Evolutionary conservation across 1,140 invertebrate genomes (phyloP).

Genomic region (Leptestheria dahalacensis): DNA sequence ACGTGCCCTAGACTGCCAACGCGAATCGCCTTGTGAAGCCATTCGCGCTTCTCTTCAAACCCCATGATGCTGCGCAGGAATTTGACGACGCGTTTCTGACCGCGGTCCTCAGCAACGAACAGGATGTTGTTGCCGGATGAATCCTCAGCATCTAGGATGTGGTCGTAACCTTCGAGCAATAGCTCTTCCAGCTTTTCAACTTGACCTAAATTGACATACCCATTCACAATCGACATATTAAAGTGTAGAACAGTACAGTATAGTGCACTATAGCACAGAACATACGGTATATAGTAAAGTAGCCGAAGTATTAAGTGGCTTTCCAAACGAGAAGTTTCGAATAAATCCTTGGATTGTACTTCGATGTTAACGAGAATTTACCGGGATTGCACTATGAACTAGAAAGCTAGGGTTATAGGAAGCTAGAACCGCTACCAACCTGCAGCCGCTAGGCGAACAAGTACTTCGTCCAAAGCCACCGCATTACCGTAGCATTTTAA

Average conservation of each 20-base stretch:
- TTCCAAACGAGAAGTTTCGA: no score
- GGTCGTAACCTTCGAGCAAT: slow-evolving; percentile 68
- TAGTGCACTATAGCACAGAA: no score
- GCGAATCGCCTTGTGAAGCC: slow-evolving; percentile 56
- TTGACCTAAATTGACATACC: no score
- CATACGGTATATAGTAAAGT: no score
- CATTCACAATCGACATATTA: no score
- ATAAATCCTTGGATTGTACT: no score
- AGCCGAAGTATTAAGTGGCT: no score
- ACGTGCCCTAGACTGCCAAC: slow-evolving; percentile 43
- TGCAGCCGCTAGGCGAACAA: neutral
- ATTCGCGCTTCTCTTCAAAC: slow-evolving; percentile 54
- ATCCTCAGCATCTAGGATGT: slow-evolving; percentile 62
- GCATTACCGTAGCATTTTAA: neutral
- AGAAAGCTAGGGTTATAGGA: slow-evolving; percentile 12
- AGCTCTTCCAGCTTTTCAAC: slow-evolving; percentile 57
- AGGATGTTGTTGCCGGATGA: slow-evolving; percentile 45
- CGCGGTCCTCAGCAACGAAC: slow-evolving; percentile 43
- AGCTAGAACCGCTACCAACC: slow-evolving; percentile 1
- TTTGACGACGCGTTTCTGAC: slow-evolving; percentile 40
- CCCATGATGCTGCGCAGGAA: slow-evolving; percentile 46
- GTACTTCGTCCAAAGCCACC: neutral
- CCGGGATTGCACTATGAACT: neutral
- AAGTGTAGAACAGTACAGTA: no score
- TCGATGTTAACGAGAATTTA: no score